Evolutionary conservation across 1,140 invertebrate species (phyloP), one percentile per base, ranked within the genome.

Genomic region (Zaprionus kolodkinae): DNA sequence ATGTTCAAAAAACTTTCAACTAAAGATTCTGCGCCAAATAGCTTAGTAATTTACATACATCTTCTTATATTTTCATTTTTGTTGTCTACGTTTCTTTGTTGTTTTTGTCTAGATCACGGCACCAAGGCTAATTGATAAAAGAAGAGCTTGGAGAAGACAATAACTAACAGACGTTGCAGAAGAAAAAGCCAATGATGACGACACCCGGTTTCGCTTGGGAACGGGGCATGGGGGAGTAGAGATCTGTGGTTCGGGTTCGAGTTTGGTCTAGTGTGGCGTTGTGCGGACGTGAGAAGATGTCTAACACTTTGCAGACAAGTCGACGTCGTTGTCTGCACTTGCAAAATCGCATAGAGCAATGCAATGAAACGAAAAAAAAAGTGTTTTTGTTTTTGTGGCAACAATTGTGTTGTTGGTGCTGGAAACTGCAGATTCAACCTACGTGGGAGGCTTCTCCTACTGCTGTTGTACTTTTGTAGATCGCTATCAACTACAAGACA

Each of bases 91-190:
- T 85, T 84, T 52, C 52, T 1, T 21, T 21, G 21, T 64, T 72
- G 35, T 43, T 76, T 38, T 13, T 68, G 76, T 64, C 45, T 66
- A 62, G 61, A 70, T 66, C 67, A 72, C 57, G 48, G 73, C 66
- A 76, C 84, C 85, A 84, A 88, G 81, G 85, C 85, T 89, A 88
- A 88, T 88, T 88, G 85, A 88, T 85, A 89, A 75, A 71, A 57
- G 43, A 72, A 69, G 35, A 54, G 50, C 50, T 33, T 38, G 33
- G 45, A 62, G 55, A 11, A 60, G 12, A 27, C 6, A 21, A 35
- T 9, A 35, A 54, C 13, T 66, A 63, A 25, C 17, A 36, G 43
- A 52, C 48, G 57, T 48, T 15, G 21, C 50, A 73, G 57, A 71
- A 67, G 62, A 56, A 63, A 71, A 64, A 36, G 55, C 36, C 61